phyloP scores from a whole-genome alignment of 2,888 invertebrate species.

The Luffia ferchaultella region DNA sequence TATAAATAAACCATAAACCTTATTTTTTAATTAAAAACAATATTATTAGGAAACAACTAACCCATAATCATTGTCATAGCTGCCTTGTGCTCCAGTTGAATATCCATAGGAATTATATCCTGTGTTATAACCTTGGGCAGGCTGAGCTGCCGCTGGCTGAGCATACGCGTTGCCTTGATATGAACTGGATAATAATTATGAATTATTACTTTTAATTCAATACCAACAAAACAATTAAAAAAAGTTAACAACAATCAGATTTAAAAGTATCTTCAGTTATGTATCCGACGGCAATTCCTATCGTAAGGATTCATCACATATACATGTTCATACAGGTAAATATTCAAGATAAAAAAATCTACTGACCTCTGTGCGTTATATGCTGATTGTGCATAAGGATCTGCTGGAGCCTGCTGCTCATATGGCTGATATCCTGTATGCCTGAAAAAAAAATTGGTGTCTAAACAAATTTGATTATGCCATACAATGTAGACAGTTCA shows the following conservation, averaged over 20 bases:
- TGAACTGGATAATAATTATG: conserved; percentile 25
- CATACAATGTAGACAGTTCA: not conserved
- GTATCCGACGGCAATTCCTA: conserved; percentile 63
- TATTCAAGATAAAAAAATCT: not conserved
- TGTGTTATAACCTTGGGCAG: conserved; percentile 37
- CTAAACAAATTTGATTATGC: not conserved
- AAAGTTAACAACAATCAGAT: conserved; percentile 2
- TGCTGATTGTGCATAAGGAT: conserved; percentile 42
- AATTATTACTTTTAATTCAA: conserved; percentile 2
- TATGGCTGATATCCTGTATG: conserved; percentile 54
- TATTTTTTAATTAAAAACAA: no score
- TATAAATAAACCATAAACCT: no score
- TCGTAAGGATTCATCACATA: conserved; percentile 27
- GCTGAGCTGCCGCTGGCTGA: conserved; percentile 33
- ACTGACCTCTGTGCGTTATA: conserved; percentile 42
- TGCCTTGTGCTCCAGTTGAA: conserved; percentile 38
- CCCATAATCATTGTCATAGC: conserved; percentile 53
- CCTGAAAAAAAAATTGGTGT: conserved; percentile 21
- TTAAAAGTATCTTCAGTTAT: conserved; percentile 43
- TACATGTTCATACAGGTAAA: conserved; percentile 12
- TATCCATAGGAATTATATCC: conserved; percentile 34
- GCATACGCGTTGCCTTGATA: conserved; percentile 45
- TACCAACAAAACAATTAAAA: not conserved
- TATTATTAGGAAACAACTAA: conserved; percentile 25
- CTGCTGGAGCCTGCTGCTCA: conserved; percentile 39